phyloP scores from a whole-genome alignment of 2,888 invertebrate genomes.

The Leucophora obtusa region DNA sequence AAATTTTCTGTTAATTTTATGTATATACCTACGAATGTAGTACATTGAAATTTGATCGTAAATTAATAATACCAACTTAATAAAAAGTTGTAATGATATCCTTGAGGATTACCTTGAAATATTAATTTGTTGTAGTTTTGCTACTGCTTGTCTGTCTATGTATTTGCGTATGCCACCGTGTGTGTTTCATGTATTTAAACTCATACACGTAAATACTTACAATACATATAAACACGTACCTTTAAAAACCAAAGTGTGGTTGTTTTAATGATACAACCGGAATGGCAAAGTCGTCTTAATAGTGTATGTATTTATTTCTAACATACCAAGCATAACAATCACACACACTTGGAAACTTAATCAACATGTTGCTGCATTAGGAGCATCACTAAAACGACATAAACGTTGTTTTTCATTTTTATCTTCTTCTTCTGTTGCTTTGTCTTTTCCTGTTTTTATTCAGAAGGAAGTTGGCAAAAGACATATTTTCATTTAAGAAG shows the following conservation, averaged over 20 bases:
- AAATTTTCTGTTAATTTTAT: no score
- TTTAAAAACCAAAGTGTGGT: not conserved
- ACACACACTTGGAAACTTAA: constrained; percentile 45
- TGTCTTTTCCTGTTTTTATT: constrained; percentile 12
- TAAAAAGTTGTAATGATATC: not conserved
- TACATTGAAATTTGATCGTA: not conserved
- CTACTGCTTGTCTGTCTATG: not conserved
- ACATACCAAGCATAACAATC: constrained; percentile 9
- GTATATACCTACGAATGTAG: no score
- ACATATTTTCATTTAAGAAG: constrained; percentile 2
- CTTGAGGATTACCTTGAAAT: constrained; percentile 1
- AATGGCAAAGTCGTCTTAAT: not conserved
- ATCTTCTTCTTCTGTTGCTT: not conserved
- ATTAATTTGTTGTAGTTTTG: not conserved
- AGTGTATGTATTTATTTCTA: constrained; percentile 13
- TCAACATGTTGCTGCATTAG: constrained; percentile 50
- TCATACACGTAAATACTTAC: constrained; percentile 21
- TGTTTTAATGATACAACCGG: constrained; percentile 5
- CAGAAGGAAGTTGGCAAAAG: not conserved
- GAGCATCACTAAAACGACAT: constrained; percentile 23
- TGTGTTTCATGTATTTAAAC: constrained; percentile 33
- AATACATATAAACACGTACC: constrained; percentile 4
- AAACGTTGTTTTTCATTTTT: constrained; percentile 22
- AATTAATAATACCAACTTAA: constrained; percentile 2
- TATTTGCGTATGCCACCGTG: not conserved